These are phyloP conservation scores for Rhea pennata DNA, from an alignment of 2,113 vertebrate species.

Conservation along the genomic window DNA sequence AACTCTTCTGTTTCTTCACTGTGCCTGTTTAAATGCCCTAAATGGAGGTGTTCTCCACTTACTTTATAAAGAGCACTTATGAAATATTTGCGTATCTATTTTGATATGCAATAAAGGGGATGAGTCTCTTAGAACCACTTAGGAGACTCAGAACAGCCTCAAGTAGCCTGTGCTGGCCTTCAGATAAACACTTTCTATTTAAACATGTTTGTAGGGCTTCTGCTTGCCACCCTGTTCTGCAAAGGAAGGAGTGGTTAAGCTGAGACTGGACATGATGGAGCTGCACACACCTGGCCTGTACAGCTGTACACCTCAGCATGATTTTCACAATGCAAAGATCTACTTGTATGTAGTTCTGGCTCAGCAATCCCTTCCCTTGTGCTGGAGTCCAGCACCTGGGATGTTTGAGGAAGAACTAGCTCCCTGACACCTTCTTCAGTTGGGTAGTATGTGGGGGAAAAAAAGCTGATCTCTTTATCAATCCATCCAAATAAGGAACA, in stretches of 20 bases:
- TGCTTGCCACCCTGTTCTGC: accelerated
- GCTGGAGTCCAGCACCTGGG: too few species aligned
- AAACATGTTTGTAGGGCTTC: not conserved
- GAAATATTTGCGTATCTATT: not conserved
- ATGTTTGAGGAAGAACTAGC: too few species aligned
- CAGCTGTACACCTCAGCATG: not conserved
- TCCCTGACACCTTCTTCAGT: too few species aligned
- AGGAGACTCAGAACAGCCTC: not conserved
- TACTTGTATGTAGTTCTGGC: too few species aligned
- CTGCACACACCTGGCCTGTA: not conserved
- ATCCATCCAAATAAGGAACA: not conserved
- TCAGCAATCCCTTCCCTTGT: too few species aligned
- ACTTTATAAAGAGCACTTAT: not conserved
- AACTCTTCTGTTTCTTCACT: not conserved
- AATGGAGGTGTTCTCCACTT: not conserved
- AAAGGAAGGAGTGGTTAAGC: not conserved
- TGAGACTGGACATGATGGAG: not conserved
- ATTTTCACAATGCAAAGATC: not conserved
- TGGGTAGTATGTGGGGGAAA: too few species aligned
- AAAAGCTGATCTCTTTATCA: not conserved
- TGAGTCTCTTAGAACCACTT: not conserved
- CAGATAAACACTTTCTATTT: not conserved
- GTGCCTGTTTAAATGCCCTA: not conserved
- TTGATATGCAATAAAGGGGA: not conserved
- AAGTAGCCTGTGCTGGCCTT: not conserved